phyloP scores from a whole-genome alignment of 2,888 invertebrate genomes.

The Oxycera nigricornis region DNA sequence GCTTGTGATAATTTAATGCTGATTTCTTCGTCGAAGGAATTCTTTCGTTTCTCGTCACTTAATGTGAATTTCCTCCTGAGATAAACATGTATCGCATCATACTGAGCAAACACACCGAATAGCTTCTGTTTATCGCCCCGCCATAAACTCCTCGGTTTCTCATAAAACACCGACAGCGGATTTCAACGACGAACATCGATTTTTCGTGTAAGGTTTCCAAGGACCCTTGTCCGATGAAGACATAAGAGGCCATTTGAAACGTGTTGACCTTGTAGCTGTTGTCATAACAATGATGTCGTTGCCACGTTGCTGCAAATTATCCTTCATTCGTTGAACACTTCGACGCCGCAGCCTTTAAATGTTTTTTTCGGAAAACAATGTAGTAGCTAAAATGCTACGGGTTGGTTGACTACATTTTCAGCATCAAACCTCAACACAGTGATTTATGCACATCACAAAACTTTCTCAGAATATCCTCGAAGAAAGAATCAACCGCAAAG shows the following conservation, averaged over 20 bases:
- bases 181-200: neutral
- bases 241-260: neutral
- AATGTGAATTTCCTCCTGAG: neutral
- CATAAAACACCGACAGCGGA: constrained; percentile 13
- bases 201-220: constrained; percentile 1
- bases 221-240: constrained; percentile 29
- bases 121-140: constrained; percentile 31
- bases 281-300: constrained; percentile 26
- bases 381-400: constrained; percentile 15
- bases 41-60: neutral
- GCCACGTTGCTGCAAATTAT: constrained; percentile 14
- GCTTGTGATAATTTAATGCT: constrained; percentile 3
- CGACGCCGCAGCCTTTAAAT: constrained; percentile 18
- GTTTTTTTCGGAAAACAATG: neutral
- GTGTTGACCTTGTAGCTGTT: constrained; percentile 19
- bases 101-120: constrained; percentile 34
- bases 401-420: neutral
- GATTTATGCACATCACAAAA: constrained; percentile 32
- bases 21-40: neutral
- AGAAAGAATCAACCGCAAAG: neutral
- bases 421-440: constrained; percentile 30
- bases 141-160: constrained; percentile 12
- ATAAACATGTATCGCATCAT: neutral
- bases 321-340: neutral
- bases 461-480: constrained; percentile 12